A percentile compares a stretch with the other conserved stretches of the same genome.
These are phyloP conservation scores for Morpho deidamia DNA, from an alignment of 2,888 invertebrate species.

Conservation along the genomic window DNA sequence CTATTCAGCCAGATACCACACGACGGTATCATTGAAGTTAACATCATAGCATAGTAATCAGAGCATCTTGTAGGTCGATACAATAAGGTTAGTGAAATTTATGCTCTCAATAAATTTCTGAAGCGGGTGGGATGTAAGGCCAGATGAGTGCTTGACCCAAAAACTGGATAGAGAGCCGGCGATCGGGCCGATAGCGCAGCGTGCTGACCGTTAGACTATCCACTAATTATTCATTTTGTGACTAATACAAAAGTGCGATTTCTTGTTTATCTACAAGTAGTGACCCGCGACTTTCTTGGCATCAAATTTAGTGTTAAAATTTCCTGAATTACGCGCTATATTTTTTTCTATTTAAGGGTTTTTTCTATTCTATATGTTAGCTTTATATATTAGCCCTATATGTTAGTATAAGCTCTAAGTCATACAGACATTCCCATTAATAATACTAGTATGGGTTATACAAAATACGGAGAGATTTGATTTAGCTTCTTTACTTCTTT, in stretches of 20 bases:
- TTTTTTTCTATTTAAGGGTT: neutral
- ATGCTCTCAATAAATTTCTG: constrained; percentile 45
- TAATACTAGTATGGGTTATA: no score
- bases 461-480: no score
- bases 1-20: no score
- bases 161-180: constrained; percentile 54
- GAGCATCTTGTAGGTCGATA: constrained; percentile 20
- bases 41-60: constrained; percentile 15
- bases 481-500: no score
- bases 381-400: no score
- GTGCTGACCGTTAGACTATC: constrained; percentile 18
- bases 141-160: constrained; percentile 66
- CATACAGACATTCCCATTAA: neutral
- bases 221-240: constrained; percentile 18
- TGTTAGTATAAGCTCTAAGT: neutral
- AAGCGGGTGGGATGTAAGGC: constrained; percentile 37
- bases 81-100: constrained; percentile 38
- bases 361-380: neutral
- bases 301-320: no score
- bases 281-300: no score
- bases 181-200: constrained; percentile 64
- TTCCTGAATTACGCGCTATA: no score
- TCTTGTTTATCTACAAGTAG: no score
- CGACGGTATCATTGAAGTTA: constrained; percentile 12
- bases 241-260: neutral